Evolutionary conservation across 1,140 invertebrate species (phyloP), one percentile per base, ranked within the genome.

Genomic region (Uloborus diversus): DNA sequence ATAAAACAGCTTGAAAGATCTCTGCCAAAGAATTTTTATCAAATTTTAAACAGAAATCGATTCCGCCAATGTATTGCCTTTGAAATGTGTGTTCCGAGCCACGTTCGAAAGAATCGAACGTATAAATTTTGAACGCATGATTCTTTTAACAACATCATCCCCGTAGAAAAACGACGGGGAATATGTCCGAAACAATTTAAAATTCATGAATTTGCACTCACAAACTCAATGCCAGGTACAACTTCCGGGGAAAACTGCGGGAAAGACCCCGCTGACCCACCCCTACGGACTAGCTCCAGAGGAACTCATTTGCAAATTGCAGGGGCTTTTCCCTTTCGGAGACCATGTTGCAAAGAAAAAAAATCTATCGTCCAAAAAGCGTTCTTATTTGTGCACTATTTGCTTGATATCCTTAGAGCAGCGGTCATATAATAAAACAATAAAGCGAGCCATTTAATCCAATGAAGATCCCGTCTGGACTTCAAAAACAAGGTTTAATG

Each of bases 281-380:
- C 51, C 51, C 25, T 14, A 17, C 17, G 7, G 42, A 51, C 4
- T 49, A 25, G 20, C 64, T 25, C 64, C 42, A 42, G 59, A 33
- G 28, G 56, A 73, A 61, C 69, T 73, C 69, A 73, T 73, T 73
- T 73, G 56, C 69, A 73, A 73, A 73, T 73, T 53, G 69, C 69
- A 61, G 27, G 68, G 20, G 49, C 51, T 30, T 59, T 27, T n/a
- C 27, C 20, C 17, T 7, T 20, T 13, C 9, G 37, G 37, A 17
- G 37, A 42, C 68, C 20, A 70, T 35, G 23, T n/a, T 14, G 51
- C 57, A 70, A 57, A 61, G 53, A 32, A 64, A 64, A 75, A 32
- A 33, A 47, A 35, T 32, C 37, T 33, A 75, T 53, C 71, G 27
- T 70, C 68, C 59, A 23, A 51, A 35, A 70, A 70, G 49, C 68